Evolutionary conservation across 2,113 vertebrate species (phyloP).

Genomic region (Pachyramphus minor): DNA sequence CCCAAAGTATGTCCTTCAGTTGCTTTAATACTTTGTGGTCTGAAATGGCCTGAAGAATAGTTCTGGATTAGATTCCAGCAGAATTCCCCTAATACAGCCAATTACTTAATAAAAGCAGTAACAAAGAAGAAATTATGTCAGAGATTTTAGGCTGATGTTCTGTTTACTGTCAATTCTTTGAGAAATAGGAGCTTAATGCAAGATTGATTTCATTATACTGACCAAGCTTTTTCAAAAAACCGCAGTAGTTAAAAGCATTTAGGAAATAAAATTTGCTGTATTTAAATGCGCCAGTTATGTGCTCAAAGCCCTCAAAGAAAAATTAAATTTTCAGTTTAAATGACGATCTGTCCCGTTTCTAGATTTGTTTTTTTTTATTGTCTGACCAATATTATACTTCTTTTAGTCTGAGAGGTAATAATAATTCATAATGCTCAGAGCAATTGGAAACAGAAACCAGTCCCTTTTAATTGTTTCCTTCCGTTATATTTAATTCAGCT

Average conservation of each 20-base stretch:
- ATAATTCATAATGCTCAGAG: constrained; percentile 42
- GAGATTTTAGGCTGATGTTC: constrained; percentile 45
- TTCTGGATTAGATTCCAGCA: constrained; percentile 24
- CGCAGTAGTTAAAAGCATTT: constrained; percentile 61
- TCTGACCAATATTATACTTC: constrained; percentile 12
- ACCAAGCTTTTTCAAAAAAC: constrained; percentile 39
- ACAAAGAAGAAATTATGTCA: constrained; percentile 53
- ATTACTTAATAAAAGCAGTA: constrained; percentile 58
- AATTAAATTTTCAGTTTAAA: constrained; percentile 42
- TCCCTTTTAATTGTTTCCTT: constrained; percentile 69
- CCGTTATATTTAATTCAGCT: constrained; percentile 55
- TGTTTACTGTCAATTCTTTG: constrained; percentile 21
- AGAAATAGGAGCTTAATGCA: constrained; percentile 57
- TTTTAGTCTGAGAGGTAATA: constrained; percentile 28
- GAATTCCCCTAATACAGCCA: constrained; percentile 42
- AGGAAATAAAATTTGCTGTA: constrained; percentile 37
- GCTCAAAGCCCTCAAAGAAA: constrained; percentile 20
- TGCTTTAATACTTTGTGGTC: constrained; percentile 11
- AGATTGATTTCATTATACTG: constrained; percentile 61
- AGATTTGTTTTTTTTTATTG: constrained; percentile 33
- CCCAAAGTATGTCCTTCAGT: not conserved
- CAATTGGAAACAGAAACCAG: constrained; percentile 53
- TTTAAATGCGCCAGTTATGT: constrained; percentile 49
- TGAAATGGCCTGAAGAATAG: constrained; percentile 35
- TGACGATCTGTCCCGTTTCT: not conserved